These are phyloP conservation scores for Mesoclemmys tuberculata DNA, from an alignment of 2,113 vertebrate genomes.

Conservation along the genomic window DNA sequence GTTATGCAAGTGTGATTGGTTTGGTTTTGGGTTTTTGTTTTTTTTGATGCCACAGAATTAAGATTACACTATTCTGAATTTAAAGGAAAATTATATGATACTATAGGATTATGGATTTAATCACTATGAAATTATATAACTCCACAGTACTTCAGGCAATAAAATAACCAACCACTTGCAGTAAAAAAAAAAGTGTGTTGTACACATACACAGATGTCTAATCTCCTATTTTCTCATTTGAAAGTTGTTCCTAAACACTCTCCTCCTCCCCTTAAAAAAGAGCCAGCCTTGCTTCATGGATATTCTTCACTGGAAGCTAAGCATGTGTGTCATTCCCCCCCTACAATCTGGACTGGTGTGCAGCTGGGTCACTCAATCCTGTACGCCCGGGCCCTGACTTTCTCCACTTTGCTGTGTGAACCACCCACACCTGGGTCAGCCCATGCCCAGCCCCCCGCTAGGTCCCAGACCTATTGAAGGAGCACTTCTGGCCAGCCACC, in stretches of 20 bases:
- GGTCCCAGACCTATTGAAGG: too few relatives aligned
- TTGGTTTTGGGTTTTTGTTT: background rate
- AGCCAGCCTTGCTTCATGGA: background rate
- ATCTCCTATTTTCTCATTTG: background rate
- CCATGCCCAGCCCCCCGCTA: too few relatives aligned
- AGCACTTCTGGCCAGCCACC: too few relatives aligned
- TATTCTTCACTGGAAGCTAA: background rate
- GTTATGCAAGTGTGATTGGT: too few relatives aligned
- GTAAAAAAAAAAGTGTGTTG: background rate
- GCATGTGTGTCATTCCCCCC: too few relatives aligned
- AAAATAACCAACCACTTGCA: background rate
- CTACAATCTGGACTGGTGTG: too few relatives aligned
- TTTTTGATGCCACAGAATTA: background rate
- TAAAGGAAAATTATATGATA: background rate
- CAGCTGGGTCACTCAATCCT: too few relatives aligned
- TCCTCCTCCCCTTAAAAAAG: background rate
- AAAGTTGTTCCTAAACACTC: background rate
- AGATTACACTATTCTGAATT: background rate
- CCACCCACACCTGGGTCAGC: too few relatives aligned
- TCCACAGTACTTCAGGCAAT: background rate
- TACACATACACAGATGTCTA: background rate
- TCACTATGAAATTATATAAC: background rate
- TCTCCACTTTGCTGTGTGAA: too few relatives aligned
- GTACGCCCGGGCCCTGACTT: too few relatives aligned
- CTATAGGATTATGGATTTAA: background rate